Evolutionary conservation across 92 coral and sea anemone species (phyloP).

Genomic region (Metridium senile): DNA sequence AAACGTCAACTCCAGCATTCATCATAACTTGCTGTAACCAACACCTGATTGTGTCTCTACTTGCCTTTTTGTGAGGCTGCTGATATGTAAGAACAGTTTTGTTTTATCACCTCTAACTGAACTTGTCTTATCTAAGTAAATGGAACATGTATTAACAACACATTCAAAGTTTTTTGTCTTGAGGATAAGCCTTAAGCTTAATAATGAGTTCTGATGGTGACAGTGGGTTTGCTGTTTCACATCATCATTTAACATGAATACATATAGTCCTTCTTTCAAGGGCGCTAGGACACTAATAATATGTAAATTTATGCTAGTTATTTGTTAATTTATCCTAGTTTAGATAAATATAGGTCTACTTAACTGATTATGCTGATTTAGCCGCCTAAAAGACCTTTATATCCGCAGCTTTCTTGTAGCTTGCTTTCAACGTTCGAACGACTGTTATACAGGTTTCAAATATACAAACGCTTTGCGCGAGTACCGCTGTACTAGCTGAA

Average conservation of each 20-base stretch:
- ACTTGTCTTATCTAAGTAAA: slow-evolving; percentile 34
- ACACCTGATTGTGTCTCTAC: slow-evolving; percentile 59
- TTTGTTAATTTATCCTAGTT: too few species aligned
- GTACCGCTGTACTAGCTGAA: too few species aligned
- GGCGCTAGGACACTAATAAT: too few species aligned
- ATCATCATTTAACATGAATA: not conserved
- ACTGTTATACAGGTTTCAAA: too few species aligned
- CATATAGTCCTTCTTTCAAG: slow-evolving; percentile 12
- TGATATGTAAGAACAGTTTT: slow-evolving; percentile 52
- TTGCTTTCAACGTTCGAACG: too few species aligned
- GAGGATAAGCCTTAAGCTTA: slow-evolving; percentile 35
- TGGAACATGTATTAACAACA: slow-evolving; percentile 44
- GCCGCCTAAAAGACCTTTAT: too few species aligned
- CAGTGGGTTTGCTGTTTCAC: slow-evolving; percentile 55
- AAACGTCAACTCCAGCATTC: slow-evolving; percentile 52
- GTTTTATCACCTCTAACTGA: slow-evolving; percentile 45
- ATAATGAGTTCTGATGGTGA: slow-evolving; percentile 38
- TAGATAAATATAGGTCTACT: too few species aligned
- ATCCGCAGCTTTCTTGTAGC: too few species aligned
- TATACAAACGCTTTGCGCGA: too few species aligned
- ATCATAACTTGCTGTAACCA: slow-evolving; percentile 58
- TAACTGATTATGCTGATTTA: too few species aligned
- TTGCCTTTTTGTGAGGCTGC: slow-evolving; percentile 55
- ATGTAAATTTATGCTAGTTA: too few species aligned
- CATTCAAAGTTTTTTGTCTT: slow-evolving; percentile 43